phyloP scores from a whole-genome alignment of 2,113 vertebrate genomes.

The Myotis yumanensis region DNA sequence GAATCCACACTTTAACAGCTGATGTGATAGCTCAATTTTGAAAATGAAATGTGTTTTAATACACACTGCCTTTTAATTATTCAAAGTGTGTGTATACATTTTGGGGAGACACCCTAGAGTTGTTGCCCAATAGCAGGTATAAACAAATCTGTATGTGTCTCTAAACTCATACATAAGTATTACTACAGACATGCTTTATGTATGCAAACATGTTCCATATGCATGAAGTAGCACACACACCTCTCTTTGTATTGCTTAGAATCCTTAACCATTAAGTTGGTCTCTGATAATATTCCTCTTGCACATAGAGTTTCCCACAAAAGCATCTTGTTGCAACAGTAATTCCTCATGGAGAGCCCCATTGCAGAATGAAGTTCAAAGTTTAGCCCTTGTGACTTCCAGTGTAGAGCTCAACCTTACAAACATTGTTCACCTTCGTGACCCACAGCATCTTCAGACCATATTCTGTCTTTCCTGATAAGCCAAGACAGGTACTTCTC shows the following conservation, averaged over 20 bases:
- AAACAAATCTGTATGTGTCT: not conserved
- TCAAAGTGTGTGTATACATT: no score
- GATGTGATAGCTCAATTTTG: no score
- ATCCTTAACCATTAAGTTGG: no score
- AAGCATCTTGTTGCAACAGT: not conserved
- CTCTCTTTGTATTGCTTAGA: not conserved
- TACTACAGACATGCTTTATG: not conserved
- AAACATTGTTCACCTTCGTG: not conserved
- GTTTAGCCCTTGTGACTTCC: not conserved
- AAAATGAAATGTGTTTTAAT: no score
- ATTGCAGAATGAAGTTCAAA: no score
- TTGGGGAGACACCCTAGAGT: no score
- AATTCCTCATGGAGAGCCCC: no score
- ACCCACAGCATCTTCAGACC: not conserved
- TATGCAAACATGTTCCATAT: not conserved
- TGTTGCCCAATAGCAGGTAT: not conserved
- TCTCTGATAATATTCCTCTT: no score
- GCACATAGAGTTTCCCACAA: no score
- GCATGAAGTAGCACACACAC: not conserved
- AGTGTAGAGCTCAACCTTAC: fast-evolving
- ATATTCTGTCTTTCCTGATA: not conserved
- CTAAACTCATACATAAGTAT: not conserved
- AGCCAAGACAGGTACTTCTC: fast-evolving
- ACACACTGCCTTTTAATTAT: no score
- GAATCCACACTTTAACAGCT: no score